Base-by-base conservation (phyloP, 2,888 invertebrate genomes). In the Meliscaeva auricollis region DNA sequence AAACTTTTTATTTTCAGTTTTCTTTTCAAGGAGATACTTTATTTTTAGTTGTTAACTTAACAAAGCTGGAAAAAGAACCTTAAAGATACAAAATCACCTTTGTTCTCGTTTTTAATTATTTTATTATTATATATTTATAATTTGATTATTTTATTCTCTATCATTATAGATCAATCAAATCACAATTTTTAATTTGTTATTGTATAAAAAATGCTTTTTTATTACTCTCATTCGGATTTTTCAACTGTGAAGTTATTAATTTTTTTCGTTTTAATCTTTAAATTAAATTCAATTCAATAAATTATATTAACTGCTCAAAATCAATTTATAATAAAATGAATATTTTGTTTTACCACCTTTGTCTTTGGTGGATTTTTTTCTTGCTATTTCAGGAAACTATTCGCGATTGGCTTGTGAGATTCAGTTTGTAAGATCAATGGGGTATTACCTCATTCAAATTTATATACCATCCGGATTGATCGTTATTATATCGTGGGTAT, bases 371-470 rank as follows among this genome's bases (percentile, higher is more conserved):
- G 80, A 78, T 70, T 69, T 74, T 81, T 50, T 38, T 70, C 30
- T 56, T 5, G 22, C 56, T 74, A 64, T 56, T 83, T 90, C 94
- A 97, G 98, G 98, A 94, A 98, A 98, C 94, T 98, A 98, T 94
- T 98, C 98, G 91, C 96, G 98, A 91, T 94, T 98, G 94, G 97
- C 97, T 90, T 98, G 98, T 94, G 97, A 97, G 94, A 98, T 98
- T 93, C 97, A 98, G 93, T 98, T 98, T 94, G 98, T 98, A 90
- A 96, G 98, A 89, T 98, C 98, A 91, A 98, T 98, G 97, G 98
- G 98, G 92, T 98, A 98, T 95, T 98, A 98, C 94, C 95, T 98
- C 91, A 98, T 98, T 94, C 98, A 98, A 94, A 98, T 98, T 93
- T 98, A 98, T 94, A 98, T 98, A 94, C 98, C 98, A 91, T 98